These are phyloP conservation scores for Drosophila neoperkinsi DNA, from an alignment of 2,888 invertebrate species.

Conservation along the genomic window DNA sequence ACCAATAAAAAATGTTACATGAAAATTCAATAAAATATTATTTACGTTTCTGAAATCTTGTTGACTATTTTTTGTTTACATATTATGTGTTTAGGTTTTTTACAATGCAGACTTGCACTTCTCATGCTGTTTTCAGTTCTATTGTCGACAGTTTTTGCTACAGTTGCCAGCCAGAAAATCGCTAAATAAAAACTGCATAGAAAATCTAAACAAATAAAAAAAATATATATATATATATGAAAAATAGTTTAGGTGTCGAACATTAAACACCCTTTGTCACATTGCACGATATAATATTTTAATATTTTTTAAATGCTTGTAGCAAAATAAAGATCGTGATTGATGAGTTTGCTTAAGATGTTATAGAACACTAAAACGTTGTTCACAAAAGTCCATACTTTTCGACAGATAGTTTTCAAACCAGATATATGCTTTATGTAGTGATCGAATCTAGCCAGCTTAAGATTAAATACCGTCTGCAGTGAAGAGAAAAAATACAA, in stretches of 20 bases:
- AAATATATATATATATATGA: no score
- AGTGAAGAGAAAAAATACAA: neutral
- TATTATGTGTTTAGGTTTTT: conserved; percentile 50
- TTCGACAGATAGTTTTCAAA: neutral
- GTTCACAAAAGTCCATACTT: neutral
- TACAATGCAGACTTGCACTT: conserved; percentile 36
- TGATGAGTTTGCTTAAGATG: neutral
- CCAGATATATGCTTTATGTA: neutral
- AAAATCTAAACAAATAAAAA: conserved; percentile 68
- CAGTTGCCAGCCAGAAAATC: conserved; percentile 63
- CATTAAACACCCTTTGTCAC: neutral
- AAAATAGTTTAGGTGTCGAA: neutral
- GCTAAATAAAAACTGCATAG: conserved; percentile 63
- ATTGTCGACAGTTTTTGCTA: conserved; percentile 56
- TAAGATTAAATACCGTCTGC: neutral
- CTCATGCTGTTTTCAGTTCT: conserved; percentile 16
- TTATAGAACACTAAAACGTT: neutral
- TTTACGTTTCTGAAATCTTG: conserved; percentile 60
- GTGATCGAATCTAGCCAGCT: neutral
- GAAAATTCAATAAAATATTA: conserved; percentile 80
- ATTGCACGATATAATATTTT: neutral
- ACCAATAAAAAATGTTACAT: conserved; percentile 78
- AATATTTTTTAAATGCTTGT: neutral
- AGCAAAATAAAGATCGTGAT: neutral
- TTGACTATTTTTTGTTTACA: conserved; percentile 10